A percentile compares a stretch with the other conserved stretches of the same genome.
These are phyloP conservation scores for Etheostoma nigrum DNA, from an alignment of 2,797 vertebrate genomes.

Conservation along the genomic window DNA sequence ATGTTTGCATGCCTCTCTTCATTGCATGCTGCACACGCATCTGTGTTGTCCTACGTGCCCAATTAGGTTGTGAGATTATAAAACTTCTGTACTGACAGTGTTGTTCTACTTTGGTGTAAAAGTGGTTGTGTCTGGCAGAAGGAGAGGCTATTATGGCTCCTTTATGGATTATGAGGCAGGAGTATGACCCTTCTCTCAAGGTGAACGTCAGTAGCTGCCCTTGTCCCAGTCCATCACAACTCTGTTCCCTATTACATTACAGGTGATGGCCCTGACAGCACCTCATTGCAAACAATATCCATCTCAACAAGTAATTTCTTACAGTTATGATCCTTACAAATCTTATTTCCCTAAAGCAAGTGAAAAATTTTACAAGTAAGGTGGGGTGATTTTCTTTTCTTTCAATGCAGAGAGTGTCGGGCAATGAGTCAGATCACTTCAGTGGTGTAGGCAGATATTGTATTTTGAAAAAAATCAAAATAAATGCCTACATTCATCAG, in stretches of 20 bases:
- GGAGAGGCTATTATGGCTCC: constrained; percentile 74
- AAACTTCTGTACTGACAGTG: constrained; percentile 47
- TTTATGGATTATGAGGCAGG: constrained; percentile 82
- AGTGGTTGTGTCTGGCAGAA: constrained; percentile 71
- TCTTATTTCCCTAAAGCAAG: constrained; percentile 46
- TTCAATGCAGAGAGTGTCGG: background rate
- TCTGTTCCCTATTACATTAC: constrained; percentile 67
- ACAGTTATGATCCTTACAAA: constrained; percentile 46
- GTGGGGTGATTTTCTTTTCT: constrained; percentile 34
- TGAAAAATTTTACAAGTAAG: constrained; percentile 28
- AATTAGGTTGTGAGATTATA: constrained; percentile 42
- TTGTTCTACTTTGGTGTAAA: constrained; percentile 72
- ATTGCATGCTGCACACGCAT: background rate
- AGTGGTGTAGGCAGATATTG: background rate
- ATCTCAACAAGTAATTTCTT: constrained; percentile 61
- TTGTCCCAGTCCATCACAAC: constrained; percentile 74
- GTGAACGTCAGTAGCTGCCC: constrained; percentile 76
- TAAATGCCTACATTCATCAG: background rate
- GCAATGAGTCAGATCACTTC: constrained; percentile 15
- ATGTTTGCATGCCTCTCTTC: background rate
- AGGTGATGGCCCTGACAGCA: constrained; percentile 62
- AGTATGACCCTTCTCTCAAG: constrained; percentile 81
- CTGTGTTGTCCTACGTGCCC: constrained; percentile 28
- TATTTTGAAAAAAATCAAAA: no score
- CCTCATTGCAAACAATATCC: constrained; percentile 56